phyloP scores from a whole-genome alignment of 2,797 vertebrate species.

The Sternotherus odoratus region DNA sequence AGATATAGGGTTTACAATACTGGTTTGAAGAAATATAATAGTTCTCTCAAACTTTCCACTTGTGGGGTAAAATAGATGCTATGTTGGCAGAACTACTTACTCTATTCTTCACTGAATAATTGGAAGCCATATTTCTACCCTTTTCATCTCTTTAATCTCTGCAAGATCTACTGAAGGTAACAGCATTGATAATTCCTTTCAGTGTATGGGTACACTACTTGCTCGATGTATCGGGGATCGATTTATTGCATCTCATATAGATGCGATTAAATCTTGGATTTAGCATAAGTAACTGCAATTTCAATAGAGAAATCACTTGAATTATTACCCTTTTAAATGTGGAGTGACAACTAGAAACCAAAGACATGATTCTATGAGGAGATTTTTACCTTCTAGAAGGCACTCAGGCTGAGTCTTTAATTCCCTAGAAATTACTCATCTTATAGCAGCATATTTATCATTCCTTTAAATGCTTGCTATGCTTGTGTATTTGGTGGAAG shows the following conservation, averaged over 20 bases:
- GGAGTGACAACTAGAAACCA: background rate
- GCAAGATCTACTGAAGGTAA: background rate
- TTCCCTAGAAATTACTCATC: background rate
- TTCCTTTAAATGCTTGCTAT: background rate
- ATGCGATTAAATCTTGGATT: no score
- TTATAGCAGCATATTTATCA: background rate
- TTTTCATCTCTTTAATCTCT: background rate
- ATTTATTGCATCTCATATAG: no score
- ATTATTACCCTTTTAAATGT: background rate
- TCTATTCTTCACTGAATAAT: background rate
- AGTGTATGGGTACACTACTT: no score
- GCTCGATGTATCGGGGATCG: no score
- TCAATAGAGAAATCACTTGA: background rate
- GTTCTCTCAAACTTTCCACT: background rate
- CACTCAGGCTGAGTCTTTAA: background rate
- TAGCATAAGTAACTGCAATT: background rate
- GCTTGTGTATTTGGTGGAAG: background rate
- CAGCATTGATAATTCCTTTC: background rate
- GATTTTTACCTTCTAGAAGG: background rate
- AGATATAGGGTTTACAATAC: background rate
- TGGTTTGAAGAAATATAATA: constrained; percentile 5
- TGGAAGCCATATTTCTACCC: background rate
- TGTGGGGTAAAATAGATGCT: constrained; percentile 5
- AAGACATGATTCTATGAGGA: background rate
- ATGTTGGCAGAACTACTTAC: background rate